phyloP scores from a whole-genome alignment of 2,888 invertebrate species.

The Andrena haemorrhoa region DNA sequence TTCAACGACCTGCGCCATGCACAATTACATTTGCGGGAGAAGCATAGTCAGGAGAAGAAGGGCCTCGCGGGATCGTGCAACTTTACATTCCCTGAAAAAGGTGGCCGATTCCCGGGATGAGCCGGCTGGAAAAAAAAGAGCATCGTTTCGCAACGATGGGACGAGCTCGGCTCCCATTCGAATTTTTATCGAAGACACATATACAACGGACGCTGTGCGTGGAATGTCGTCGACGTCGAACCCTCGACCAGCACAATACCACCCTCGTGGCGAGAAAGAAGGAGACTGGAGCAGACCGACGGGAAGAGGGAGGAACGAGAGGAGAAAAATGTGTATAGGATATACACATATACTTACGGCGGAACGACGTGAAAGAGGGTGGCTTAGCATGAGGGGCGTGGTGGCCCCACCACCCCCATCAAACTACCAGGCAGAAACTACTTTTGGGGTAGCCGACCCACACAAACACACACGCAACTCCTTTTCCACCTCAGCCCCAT shows the following conservation, averaged over 20 bases:
- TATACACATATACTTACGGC: conserved; percentile 45
- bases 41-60: too few relatives aligned
- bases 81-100: not conserved
- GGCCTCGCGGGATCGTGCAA: too few relatives aligned
- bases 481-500: conserved; percentile 24
- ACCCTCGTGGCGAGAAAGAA: conserved; percentile 49
- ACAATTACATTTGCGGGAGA: too few relatives aligned
- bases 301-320: conserved; percentile 12
- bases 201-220: conserved; percentile 48
- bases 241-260: conserved; percentile 58
- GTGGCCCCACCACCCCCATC: conserved; percentile 68
- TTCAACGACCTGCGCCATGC: too few relatives aligned
- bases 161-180: conserved; percentile 20
- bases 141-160: conserved; percentile 20
- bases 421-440: conserved; percentile 67
- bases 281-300: conserved; percentile 31
- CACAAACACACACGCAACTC: conserved; percentile 28
- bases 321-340: conserved; percentile 43
- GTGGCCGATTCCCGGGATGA: not conserved
- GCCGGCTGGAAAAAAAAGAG: not conserved
- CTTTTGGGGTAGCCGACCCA: conserved; percentile 69
- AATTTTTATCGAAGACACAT: conserved; percentile 57
- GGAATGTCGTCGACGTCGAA: conserved; percentile 66
- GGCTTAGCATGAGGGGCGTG: conserved; percentile 75
- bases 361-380: conserved; percentile 69